Percentiles rank a stretch among this genome's conserved stretches.
phyloP scores from a whole-genome alignment of 2,888 invertebrate genomes.

The Abscondita cerata region DNA sequence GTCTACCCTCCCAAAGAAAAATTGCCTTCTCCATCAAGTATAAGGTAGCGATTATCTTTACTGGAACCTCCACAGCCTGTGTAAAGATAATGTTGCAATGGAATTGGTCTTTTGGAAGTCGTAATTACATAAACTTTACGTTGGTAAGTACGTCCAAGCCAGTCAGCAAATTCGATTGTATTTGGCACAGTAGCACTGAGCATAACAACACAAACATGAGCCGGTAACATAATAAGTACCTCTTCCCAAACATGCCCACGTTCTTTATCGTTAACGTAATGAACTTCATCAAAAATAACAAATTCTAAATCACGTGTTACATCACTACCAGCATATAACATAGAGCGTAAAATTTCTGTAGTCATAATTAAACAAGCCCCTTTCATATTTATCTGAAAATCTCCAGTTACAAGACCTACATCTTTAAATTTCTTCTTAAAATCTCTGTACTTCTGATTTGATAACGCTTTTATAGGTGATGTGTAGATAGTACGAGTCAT shows the following conservation, averaged over 20 bases:
- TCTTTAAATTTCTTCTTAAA: slow-evolving; percentile 92
- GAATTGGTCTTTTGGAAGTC: slow-evolving; percentile 92
- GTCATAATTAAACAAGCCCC: slow-evolving; percentile 99
- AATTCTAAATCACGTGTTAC: slow-evolving; percentile 96
- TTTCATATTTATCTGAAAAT: slow-evolving; percentile 92
- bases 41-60: slow-evolving; percentile 76
- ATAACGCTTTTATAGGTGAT: slow-evolving; percentile 98
- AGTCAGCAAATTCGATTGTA: slow-evolving; percentile 93
- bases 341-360: slow-evolving; percentile 96
- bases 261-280: slow-evolving; percentile 92
- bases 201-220: slow-evolving; percentile 95
- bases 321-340: slow-evolving; percentile 95
- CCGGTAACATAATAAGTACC: slow-evolving; percentile 90
- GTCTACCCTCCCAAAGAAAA: slow-evolving; percentile 73
- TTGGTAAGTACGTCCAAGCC: slow-evolving; percentile 88
- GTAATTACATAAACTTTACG: slow-evolving; percentile 92
- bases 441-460: slow-evolving; percentile 98
- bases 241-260: slow-evolving; percentile 99
- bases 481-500: slow-evolving; percentile 96
- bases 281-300: slow-evolving; percentile 99
- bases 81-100: slow-evolving; percentile 92
- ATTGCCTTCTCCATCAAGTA: slow-evolving; percentile 77
- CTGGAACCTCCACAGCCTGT: slow-evolving; percentile 81
- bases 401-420: slow-evolving; percentile 93
- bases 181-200: slow-evolving; percentile 98